Conservation (phyloP, 1,140 invertebrate species). For the Epicauta chinensis region DNA sequence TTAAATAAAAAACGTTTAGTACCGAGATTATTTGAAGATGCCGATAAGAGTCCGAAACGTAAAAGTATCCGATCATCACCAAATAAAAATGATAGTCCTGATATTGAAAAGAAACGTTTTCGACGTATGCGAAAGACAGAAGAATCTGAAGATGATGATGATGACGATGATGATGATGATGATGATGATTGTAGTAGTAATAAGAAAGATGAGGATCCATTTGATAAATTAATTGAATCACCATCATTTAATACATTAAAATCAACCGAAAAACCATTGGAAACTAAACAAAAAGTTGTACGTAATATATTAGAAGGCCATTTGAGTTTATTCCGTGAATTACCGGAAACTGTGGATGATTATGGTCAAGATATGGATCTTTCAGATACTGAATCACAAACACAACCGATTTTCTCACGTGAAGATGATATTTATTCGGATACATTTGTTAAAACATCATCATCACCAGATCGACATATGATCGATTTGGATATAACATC, state of each 20-base stretch:
- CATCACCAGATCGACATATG: constrained; percentile 38
- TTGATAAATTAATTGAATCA: constrained; percentile 48
- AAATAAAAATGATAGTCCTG: constrained; percentile 22
- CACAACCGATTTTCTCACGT: constrained; percentile 51
- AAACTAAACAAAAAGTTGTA: constrained; percentile 20
- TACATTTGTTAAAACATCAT: constrained; percentile 39
- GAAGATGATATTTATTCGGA: constrained; percentile 51
- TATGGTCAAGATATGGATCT: constrained; percentile 49
- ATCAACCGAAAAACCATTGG: constrained; percentile 17
- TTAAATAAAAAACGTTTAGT: constrained; percentile 46
- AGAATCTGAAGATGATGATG: constrained; percentile 19
- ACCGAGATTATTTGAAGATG: constrained; percentile 51
- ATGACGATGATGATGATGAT: too few relatives aligned
- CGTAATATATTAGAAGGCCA: constrained; percentile 28
- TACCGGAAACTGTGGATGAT: constrained; percentile 45
- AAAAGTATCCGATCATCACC: constrained; percentile 29
- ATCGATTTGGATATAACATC: constrained; percentile 36
- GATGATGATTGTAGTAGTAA: too few relatives aligned
- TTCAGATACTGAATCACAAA: constrained; percentile 52
- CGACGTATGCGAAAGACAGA: constrained; percentile 32
- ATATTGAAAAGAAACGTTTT: constrained; percentile 29
- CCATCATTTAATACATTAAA: constrained; percentile 38
- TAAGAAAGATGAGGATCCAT: constrained; percentile 43
- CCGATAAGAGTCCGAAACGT: constrained; percentile 42
- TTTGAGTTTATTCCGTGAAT: constrained; percentile 36